Percentiles rank a stretch among this genome's conserved stretches.
Conservation (phyloP, 2,888 invertebrate species). For the Endomychus coccineus region DNA sequence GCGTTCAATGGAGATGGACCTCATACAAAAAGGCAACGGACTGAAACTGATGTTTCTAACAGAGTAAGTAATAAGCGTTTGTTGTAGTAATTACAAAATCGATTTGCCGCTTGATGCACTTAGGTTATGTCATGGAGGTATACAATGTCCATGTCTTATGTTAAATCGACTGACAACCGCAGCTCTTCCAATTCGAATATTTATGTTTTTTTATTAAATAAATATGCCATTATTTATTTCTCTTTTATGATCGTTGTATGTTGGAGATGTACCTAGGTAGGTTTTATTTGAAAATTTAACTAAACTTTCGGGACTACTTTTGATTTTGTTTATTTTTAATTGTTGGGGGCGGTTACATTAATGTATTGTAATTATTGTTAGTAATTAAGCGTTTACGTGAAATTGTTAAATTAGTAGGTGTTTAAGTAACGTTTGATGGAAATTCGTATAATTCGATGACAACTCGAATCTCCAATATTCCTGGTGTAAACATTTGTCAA, state of each 20-base stretch:
- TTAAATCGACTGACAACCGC: conserved; percentile 9
- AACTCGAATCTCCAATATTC: no score
- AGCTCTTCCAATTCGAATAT: no score
- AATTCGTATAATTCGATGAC: no score
- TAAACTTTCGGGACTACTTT: no score
- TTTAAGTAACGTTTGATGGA: neutral
- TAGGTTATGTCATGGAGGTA: conserved; percentile 5
- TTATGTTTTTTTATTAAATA: no score
- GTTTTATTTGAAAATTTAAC: conserved; percentile 1
- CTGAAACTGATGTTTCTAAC: conserved; percentile 43
- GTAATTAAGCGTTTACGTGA: neutral
- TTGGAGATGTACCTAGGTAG: conserved; percentile 1
- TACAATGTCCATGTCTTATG: conserved; percentile 2
- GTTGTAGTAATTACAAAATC: conserved; percentile 6
- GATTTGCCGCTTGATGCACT: conserved; percentile 8
- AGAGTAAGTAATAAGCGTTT: conserved; percentile 37
- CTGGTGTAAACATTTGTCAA: no score
- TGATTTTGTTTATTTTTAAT: no score
- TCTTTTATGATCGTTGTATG: neutral
- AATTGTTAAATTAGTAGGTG: neutral
- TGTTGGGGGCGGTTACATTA: no score
- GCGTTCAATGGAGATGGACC: conserved; percentile 63
- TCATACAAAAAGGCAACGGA: conserved; percentile 44
- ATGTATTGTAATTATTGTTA: no score
- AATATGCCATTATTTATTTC: no score